Conservation (phyloP, 2,888 invertebrate species). For the Agrochola lota region DNA sequence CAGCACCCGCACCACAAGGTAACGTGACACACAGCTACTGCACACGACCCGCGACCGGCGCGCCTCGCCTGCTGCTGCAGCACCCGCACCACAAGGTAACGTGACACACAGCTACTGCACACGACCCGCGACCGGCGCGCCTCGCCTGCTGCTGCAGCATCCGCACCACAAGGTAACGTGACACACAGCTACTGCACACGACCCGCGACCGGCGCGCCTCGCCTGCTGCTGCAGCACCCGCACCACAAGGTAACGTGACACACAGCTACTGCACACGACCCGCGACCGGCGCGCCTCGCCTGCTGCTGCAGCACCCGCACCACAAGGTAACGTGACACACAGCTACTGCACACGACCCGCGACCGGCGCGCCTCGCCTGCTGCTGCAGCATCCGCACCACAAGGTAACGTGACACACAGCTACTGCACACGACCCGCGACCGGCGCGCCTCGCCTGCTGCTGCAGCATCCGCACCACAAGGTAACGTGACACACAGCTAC, state of each 20-base stretch:
- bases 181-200: constrained; percentile 58
- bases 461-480: constrained; percentile 32
- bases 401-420: constrained; percentile 19
- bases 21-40: constrained; percentile 59
- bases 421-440: constrained; percentile 73
- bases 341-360: constrained; percentile 80
- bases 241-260: constrained; percentile 70
- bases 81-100: constrained; percentile 35
- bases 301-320: constrained; percentile 61
- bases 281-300: constrained; percentile 6
- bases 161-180: constrained; percentile 67
- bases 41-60: constrained; percentile 95
- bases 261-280: constrained; percentile 63
- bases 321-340: constrained; percentile 70
- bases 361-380: constrained; percentile 82
- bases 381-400: constrained; percentile 33
- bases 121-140: constrained; percentile 85
- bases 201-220: constrained; percentile 10
- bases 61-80: constrained; percentile 54
- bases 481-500: constrained; percentile 19
- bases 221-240: constrained; percentile 82
- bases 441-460: constrained; percentile 86
- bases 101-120: constrained; percentile 25
- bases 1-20: constrained; percentile 72
- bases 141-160: constrained; percentile 87